Conservation (phyloP, 2,113 vertebrate species). For the Eidolon helvum region DNA sequence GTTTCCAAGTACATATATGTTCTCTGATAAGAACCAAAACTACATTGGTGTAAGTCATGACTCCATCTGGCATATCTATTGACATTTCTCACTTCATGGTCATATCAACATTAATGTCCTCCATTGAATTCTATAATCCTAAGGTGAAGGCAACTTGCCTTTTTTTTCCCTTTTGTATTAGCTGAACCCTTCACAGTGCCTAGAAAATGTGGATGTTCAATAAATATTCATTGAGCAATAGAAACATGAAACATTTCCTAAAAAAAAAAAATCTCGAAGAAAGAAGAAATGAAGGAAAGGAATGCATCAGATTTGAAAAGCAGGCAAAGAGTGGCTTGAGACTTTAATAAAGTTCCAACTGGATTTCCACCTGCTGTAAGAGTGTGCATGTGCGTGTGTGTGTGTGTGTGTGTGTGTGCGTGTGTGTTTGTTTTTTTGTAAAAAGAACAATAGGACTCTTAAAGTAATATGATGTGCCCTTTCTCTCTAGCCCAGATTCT, state of each 20-base stretch:
- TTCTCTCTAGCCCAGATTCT: neutral
- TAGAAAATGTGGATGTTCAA: neutral
- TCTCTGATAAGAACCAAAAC: neutral
- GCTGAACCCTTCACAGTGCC: neutral
- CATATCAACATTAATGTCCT: neutral
- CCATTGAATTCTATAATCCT: neutral
- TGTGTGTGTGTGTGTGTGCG: neutral
- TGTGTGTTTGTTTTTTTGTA: neutral
- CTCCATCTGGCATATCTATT: neutral
- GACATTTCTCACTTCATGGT: neutral
- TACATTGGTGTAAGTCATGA: neutral
- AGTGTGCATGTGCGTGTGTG: too few relatives aligned
- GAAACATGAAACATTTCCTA: neutral
- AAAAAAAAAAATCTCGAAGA: neutral
- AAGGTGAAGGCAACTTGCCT: neutral
- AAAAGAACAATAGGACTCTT: neutral
- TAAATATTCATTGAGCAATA: neutral
- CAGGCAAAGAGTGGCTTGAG: neutral
- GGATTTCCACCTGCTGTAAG: neutral
- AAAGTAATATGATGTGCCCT: neutral
- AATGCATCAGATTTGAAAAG: neutral
- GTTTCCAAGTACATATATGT: neutral
- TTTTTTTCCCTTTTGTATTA: neutral
- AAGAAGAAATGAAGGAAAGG: neutral
- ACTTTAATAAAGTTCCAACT: neutral